Base-by-base conservation (phyloP, 2,113 vertebrate species). In the Leptobrachium ailaonicum region DNA sequence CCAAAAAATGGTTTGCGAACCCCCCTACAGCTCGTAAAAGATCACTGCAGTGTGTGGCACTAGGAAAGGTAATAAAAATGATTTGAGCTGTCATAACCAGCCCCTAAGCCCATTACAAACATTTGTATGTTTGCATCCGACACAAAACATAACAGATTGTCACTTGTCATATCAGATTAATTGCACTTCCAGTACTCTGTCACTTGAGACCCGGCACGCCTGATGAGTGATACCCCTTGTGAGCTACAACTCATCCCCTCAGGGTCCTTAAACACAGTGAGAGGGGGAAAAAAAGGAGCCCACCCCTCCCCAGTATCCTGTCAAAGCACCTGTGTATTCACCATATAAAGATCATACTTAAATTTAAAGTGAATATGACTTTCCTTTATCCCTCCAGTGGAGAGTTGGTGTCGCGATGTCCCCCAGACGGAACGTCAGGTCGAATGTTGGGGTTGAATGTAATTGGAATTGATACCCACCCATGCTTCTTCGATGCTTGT, bases 61-160 rank as follows among this genome's bases (percentile, higher is more conserved):
- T 79, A 50, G 73, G 68, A 85, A 85, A 75, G 64, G 83, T 76
- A 82, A 71, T 83, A 75, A 83, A 72, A 72, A 71, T 71, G 66
- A 75, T 83, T 67, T 82, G 43, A 77, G 44, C 69, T 79, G 83
- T 83, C 73, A 83, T 72, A 83, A 71, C 43, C 66, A 73, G 74
- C 77, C 70, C 53, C 73, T 67, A 70, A 85, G 85, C 84, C 44
- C 81, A 85, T 60, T 84, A 66, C n/a, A 75, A 83, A 83, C 40
- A 83, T 82, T 85, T 83, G 72, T 82, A 79, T 68, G 68, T 87
- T 88, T 86, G 45, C 63, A 84, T 80, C 85, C 72, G 58, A 78
- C 79, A 85, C 77, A 82, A 83, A 83, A 82, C 72, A 83, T 80
- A 54, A 64, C 82, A 77, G 77, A 84, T 79, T 85, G 56, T 82